Evolutionary conservation across 2,888 invertebrate genomes (phyloP).

Genomic region (Willowsia nigromaculata): DNA sequence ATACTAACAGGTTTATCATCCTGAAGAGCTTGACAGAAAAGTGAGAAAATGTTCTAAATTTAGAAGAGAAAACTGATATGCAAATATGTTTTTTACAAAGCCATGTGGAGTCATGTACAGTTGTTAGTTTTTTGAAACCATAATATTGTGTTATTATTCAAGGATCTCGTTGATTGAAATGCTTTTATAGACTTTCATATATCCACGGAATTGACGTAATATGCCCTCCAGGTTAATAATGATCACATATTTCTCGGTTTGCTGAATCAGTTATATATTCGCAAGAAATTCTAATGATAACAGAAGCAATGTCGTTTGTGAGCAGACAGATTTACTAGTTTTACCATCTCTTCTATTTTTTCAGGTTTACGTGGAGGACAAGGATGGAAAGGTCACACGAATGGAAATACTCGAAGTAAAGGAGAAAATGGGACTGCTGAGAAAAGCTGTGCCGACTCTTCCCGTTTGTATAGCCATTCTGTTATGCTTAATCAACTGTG

Average conservation of each 20-base stretch:
- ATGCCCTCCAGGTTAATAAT: background rate
- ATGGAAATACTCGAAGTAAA: constrained; percentile 77
- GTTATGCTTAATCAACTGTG: constrained; percentile 75
- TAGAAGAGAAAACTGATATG: background rate
- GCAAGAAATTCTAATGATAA: too few species aligned
- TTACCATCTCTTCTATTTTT: background rate
- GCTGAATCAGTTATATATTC: too few species aligned
- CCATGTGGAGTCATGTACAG: background rate
- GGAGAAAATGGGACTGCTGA: constrained; percentile 76
- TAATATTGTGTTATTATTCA: background rate
- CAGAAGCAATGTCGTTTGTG: background rate
- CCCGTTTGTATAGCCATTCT: constrained; percentile 75
- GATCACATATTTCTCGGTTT: too few species aligned
- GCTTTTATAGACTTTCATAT: background rate
- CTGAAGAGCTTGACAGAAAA: constrained; percentile 1
- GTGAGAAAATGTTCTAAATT: constrained; percentile 23
- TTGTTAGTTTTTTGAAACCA: background rate
- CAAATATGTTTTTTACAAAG: background rate
- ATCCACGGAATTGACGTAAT: background rate
- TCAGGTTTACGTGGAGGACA: constrained; percentile 74
- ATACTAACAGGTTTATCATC: constrained; percentile 19
- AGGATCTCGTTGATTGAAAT: background rate
- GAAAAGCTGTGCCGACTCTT: constrained; percentile 77
- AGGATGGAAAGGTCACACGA: constrained; percentile 77
- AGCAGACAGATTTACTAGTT: background rate